These are phyloP conservation scores for Chunga burmeisteri DNA, from an alignment of 2,113 vertebrate genomes.

Conservation along the genomic window DNA sequence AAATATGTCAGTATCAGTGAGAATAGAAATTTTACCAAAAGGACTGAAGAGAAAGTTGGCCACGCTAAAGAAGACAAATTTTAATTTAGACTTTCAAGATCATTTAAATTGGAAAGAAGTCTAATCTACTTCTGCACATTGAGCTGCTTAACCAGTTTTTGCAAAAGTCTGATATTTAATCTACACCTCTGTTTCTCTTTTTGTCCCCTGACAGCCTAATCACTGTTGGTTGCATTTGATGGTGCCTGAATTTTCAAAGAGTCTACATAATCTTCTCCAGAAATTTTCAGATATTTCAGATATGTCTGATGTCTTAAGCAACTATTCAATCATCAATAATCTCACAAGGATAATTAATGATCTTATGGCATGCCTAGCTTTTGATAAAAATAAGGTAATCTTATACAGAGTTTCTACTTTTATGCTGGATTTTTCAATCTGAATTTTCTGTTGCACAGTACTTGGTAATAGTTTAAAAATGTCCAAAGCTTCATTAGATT, in stretches of 20 bases:
- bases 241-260: conserved; percentile 76
- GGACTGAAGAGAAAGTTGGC: background rate
- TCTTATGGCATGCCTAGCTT: conserved; percentile 72
- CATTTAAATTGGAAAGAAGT: conserved; percentile 10
- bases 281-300: conserved; percentile 79
- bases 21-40: background rate
- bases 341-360: conserved; percentile 79
- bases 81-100: conserved; percentile 2
- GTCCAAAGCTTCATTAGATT: background rate
- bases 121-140: conserved; percentile 22
- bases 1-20: background rate
- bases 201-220: conserved; percentile 70
- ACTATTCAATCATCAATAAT: conserved; percentile 81
- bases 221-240: conserved; percentile 81
- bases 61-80: background rate
- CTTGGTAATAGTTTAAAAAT: background rate
- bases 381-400: conserved; percentile 73
- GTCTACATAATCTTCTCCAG: conserved; percentile 74
- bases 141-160: conserved; percentile 28
- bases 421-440: background rate
- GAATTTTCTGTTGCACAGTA: background rate
- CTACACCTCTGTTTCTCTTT: conserved; percentile 33
- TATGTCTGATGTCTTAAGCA: conserved; percentile 77
- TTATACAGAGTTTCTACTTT: background rate
- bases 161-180: conserved; percentile 26